Base-by-base conservation (phyloP, 2,797 vertebrate genomes). In the Coilia nasus region DNA sequence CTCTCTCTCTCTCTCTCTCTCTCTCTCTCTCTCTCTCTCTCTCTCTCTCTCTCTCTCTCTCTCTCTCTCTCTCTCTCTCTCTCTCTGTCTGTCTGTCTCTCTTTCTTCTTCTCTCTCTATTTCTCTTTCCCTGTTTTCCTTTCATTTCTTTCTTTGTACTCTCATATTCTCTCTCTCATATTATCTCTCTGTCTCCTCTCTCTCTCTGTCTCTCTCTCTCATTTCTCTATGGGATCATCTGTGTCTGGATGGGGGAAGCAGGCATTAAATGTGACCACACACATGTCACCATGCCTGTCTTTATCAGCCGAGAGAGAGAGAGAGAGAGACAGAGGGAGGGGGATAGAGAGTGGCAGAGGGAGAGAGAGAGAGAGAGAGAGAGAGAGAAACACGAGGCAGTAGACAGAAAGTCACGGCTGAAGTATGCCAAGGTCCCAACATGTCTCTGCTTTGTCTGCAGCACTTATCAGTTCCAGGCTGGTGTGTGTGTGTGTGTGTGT, bases 381-480 rank as follows among this genome's bases (percentile, higher is more conserved):
- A 5, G 35, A 41, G 50, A 67, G 71, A 64, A 83, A 80, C 35
- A 85, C n/a, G 35, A 47, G 19, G 28, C 82, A 62, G 62, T 78
- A 81, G 82, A 86, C 28, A 47, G 28, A 14, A 75, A 35, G 67
- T 75, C 67, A 75, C 3, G 23, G 44, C 82, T 86, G 19, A 67
- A 86, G 56, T 60, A 86, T 82, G 71, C 46, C 44, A 85, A 81
- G 83, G 83, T 23, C 82, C 23, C 15, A 25, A n/a, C 2, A 1
- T 64, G 12, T 85, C 15, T 50, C 71, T 85, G 81, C 81, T 87
- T 84, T 75, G 82, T 82, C 84, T 84, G 62, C 81, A 31, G 47
- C n/a, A 28, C 64, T 56, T 84, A 85, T 78, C 80, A 64, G 47
- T 14, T 9, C 1, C 50, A 54, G 35, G 50, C 50, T 54, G 50